phyloP scores from a whole-genome alignment of 2,797 vertebrate genomes.

The Gymnothorax javanicus region DNA sequence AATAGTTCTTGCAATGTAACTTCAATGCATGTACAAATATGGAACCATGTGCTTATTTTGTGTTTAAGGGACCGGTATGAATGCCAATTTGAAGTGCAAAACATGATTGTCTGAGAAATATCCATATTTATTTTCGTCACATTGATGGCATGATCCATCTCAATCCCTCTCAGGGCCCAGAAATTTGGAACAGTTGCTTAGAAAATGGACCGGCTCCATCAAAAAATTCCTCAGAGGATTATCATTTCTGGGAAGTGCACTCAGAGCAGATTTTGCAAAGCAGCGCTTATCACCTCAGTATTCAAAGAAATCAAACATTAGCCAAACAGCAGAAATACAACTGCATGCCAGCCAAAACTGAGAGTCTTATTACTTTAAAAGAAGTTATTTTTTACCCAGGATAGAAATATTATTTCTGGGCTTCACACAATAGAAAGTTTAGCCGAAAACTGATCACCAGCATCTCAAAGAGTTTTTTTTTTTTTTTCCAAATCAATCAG shows the following conservation, averaged over 20 bases:
- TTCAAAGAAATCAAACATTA: constrained; percentile 39
- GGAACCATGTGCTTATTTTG: background rate
- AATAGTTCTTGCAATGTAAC: background rate
- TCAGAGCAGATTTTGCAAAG: constrained; percentile 46
- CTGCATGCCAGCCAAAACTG: constrained; percentile 37
- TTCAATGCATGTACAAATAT: background rate
- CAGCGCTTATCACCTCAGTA: constrained; percentile 41
- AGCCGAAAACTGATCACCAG: constrained; percentile 54
- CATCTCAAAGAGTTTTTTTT: constrained; percentile 46
- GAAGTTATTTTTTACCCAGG: constrained; percentile 49
- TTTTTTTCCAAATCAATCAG: constrained; percentile 40
- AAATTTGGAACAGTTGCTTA: background rate
- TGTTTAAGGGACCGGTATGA: background rate
- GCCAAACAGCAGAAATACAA: constrained; percentile 37
- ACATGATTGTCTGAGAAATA: background rate
- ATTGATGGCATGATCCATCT: background rate
- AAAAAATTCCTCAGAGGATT: constrained; percentile 36
- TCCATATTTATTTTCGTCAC: background rate
- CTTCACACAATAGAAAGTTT: constrained; percentile 59
- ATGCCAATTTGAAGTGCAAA: background rate
- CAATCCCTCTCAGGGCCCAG: background rate
- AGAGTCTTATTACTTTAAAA: constrained; percentile 47
- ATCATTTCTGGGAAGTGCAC: constrained; percentile 51
- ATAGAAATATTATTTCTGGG: constrained; percentile 63
- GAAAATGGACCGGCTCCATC: background rate